phyloP scores from a whole-genome alignment of 1,140 invertebrate species.

The Odontomachus brunneus region DNA sequence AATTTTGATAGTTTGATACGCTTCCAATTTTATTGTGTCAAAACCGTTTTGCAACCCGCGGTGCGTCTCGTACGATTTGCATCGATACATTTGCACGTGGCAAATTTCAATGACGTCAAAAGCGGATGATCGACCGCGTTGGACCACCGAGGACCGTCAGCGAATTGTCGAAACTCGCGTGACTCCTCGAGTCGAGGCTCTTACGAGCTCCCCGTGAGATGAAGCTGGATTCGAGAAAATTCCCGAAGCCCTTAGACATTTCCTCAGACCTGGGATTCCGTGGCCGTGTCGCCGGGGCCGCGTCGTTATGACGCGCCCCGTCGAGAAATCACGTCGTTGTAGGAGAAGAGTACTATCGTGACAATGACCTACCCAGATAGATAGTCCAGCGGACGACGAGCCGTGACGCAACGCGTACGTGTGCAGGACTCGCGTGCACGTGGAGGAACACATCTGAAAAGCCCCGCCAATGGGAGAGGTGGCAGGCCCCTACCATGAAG shows the following conservation, averaged over 20 bases:
- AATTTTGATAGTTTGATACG: too few relatives aligned
- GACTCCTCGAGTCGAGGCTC: too few relatives aligned
- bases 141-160: too few relatives aligned
- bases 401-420: constrained; percentile 71
- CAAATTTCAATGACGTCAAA: too few relatives aligned
- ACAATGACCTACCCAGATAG: constrained; percentile 74
- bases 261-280: not conserved
- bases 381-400: constrained; percentile 14
- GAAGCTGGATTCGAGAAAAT: not conserved
- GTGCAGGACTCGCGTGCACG: constrained; percentile 63
- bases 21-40: too few relatives aligned
- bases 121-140: too few relatives aligned
- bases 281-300: too few relatives aligned
- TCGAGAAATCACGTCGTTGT: constrained; percentile 45
- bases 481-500: constrained; percentile 64
- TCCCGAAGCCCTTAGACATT: not conserved
- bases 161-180: too few relatives aligned
- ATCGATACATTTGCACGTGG: too few relatives aligned
- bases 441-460: constrained; percentile 67
- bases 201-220: not conserved
- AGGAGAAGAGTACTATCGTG: constrained; percentile 65
- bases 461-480: constrained; percentile 68
- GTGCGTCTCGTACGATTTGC: too few relatives aligned
- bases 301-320: not conserved
- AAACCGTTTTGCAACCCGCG: too few relatives aligned